These are phyloP conservation scores for Leptoclinus maculatus DNA, from an alignment of 2,797 vertebrate genomes.

Conservation along the genomic window DNA sequence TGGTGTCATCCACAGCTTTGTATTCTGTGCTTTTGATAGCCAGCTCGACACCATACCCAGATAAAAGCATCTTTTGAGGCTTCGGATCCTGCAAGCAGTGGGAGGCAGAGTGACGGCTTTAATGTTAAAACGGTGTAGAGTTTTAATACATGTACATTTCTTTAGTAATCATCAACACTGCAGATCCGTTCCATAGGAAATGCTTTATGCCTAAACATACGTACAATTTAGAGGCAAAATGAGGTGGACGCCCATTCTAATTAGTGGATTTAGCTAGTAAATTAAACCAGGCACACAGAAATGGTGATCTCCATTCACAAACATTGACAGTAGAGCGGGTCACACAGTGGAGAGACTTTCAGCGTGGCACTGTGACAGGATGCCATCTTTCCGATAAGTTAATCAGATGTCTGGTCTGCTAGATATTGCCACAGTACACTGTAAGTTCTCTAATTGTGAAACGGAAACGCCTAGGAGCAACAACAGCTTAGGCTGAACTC, in stretches of 20 bases:
- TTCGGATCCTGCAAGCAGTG: slow-evolving; percentile 84
- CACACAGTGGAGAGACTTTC: slow-evolving; percentile 1
- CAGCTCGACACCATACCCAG: slow-evolving; percentile 96
- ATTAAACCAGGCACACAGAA: neutral
- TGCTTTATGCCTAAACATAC: neutral
- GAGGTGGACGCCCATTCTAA: neutral
- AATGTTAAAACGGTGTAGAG: slow-evolving; percentile 6
- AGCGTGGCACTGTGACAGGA: neutral
- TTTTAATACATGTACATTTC: slow-evolving; percentile 12
- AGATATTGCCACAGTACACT: neutral
- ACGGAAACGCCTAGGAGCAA: neutral
- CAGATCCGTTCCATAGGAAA: neutral
- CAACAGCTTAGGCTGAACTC: neutral
- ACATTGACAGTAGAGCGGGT: neutral
- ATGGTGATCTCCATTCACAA: neutral
- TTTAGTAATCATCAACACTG: neutral
- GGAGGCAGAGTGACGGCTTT: slow-evolving; percentile 24
- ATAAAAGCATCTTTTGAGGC: slow-evolving; percentile 90
- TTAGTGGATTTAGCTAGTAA: neutral
- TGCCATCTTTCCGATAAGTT: slow-evolving; percentile 20
- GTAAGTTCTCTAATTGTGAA: slow-evolving; percentile 15
- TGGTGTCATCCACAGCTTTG: slow-evolving; percentile 94
- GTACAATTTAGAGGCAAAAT: neutral
- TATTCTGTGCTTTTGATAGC: slow-evolving; percentile 99
- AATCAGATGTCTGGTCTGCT: slow-evolving; percentile 4